Evolutionary conservation across 2,888 invertebrate species (phyloP), one percentile per base, ranked within the genome.

Genomic region (Seira sanloemensis): DNA sequence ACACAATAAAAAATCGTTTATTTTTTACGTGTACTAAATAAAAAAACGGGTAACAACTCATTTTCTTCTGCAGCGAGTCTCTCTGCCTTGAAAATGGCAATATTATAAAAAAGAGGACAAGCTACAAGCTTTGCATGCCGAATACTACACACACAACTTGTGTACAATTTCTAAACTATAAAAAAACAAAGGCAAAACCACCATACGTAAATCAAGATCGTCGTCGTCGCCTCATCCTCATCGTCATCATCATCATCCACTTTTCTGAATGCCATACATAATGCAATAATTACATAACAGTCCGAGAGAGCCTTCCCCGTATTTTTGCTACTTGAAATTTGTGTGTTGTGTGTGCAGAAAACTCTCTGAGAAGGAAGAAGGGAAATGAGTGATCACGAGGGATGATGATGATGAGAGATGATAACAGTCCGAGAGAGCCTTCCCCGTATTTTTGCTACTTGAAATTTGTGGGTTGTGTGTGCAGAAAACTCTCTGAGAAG

Each of bases 331-430:
- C 37, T 37, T 37, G 37, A 58, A 37, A 12, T 37, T 37, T 12
- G 5, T 12, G 18, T 78, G 50, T 54, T 69, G n/a, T 66, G 54
- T 67, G 67, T 77, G 77, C 62, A 71, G 27, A 78, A 19, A 12
- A 19, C 19, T n/a, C n/a, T n/a, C n/a, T n/a, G n/a, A 71, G 46
- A 37, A 46, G 71, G 25, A 73, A 27, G 66, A 65, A 26, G 65
- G 73, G 27, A 62, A 25, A 27, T 18, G 54, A 24, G 23, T 58
- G 58, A 18, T 58, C 9, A 58, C n/a, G 58, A 58, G 7, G 58
- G 54, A 25, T 18, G 58, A 37, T 25, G 66, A 27, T 24, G 75
- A 66, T 21, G 26, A 67, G 66, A 76, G 76, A 67, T 50, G 76
- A 58, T 58, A 58, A 58, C 58, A 58, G 58, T 58, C 18, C 18